Evolutionary conservation across 2,888 invertebrate species (phyloP).

Genomic region (Catocala fraxini): DNA sequence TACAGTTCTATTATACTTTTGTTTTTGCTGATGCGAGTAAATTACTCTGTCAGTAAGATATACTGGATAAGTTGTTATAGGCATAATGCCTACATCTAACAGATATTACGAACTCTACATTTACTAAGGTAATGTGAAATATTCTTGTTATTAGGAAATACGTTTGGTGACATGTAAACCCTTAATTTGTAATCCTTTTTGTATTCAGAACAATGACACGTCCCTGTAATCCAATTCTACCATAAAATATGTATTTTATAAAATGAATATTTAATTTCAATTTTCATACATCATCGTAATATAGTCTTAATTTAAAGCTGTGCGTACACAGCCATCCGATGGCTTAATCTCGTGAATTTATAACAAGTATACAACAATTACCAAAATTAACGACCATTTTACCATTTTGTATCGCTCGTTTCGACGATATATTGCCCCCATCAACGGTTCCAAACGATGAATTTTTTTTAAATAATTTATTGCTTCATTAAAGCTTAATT

Average conservation of each 20-base stretch:
- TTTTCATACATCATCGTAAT: constrained; percentile 44
- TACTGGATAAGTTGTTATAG: background rate
- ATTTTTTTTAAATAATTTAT: constrained; percentile 85
- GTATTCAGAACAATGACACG: no score
- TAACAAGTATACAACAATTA: constrained; percentile 78
- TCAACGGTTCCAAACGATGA: constrained; percentile 66
- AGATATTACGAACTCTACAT: no score
- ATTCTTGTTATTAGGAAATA: no score
- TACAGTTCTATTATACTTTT: constrained; percentile 21
- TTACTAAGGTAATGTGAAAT: no score
- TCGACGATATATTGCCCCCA: constrained; percentile 64
- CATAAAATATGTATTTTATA: constrained; percentile 6
- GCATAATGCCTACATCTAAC: no score
- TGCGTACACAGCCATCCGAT: constrained; percentile 42
- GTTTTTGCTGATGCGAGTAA: constrained; percentile 15
- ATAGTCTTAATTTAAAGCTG: constrained; percentile 51
- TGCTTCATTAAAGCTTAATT: constrained; percentile 78
- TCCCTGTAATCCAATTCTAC: background rate
- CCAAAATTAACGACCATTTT: constrained; percentile 70
- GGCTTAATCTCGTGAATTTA: constrained; percentile 73
- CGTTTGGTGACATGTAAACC: no score
- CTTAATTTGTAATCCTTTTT: no score
- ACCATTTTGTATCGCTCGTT: constrained; percentile 64
- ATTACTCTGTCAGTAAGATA: background rate
- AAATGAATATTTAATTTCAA: constrained; percentile 47